Evolutionary conservation across 2,113 vertebrate genomes (phyloP).

Genomic region (Puntigrus tetrazona): DNA sequence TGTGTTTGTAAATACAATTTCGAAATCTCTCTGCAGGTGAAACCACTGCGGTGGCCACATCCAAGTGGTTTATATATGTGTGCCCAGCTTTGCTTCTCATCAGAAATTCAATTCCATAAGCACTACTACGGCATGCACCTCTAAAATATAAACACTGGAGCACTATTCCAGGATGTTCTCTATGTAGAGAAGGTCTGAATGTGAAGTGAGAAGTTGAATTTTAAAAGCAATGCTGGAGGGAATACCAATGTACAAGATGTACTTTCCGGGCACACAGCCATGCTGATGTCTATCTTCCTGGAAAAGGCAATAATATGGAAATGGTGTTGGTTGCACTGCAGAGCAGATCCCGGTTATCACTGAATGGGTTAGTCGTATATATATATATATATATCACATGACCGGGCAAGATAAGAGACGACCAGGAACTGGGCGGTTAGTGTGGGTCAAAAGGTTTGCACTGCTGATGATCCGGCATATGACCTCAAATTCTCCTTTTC

Average conservation of each 20-base stretch:
- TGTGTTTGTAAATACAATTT: conserved; percentile 36
- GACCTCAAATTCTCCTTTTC: conserved; percentile 9
- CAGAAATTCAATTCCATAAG: conserved; percentile 35
- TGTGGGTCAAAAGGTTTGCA: conserved; percentile 10
- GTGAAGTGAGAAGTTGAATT: conserved; percentile 14
- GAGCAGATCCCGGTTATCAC: conserved; percentile 3
- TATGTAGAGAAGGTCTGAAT: conserved; percentile 1
- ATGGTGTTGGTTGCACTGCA: conserved; percentile 13
- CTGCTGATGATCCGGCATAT: neutral
- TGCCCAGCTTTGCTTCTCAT: conserved; percentile 22
- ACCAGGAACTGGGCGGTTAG: conserved; percentile 4
- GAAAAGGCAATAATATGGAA: conserved; percentile 22
- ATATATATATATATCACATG: conserved; percentile 25
- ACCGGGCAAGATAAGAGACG: neutral
- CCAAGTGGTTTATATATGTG: conserved; percentile 15
- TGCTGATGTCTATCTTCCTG: conserved; percentile 4
- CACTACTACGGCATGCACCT: neutral
- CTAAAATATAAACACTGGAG: conserved; percentile 22
- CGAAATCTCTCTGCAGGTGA: conserved; percentile 32
- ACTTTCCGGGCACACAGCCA: neutral
- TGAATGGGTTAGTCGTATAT: neutral
- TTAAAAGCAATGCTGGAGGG: conserved; percentile 8
- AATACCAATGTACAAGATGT: conserved; percentile 5
- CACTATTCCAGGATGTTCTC: neutral
- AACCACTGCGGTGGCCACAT: neutral